Percentiles rank a stretch among this genome's conserved stretches.
These are phyloP conservation scores for Agrilus mali DNA, from an alignment of 2,888 invertebrate species.

Conservation along the genomic window DNA sequence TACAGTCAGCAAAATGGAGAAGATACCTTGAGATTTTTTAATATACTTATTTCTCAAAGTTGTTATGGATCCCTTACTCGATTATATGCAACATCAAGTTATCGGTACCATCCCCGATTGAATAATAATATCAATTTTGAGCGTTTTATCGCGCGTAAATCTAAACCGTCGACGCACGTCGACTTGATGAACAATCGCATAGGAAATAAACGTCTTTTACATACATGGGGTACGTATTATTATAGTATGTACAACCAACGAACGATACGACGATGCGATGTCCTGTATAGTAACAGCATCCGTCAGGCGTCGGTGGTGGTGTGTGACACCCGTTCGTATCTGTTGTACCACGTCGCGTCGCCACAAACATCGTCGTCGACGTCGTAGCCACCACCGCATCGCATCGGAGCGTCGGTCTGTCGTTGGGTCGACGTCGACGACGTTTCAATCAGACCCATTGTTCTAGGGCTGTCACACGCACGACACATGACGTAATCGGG, in stretches of 20 bases:
- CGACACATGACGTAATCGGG: slow-evolving; percentile 34
- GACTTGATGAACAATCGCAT: slow-evolving; percentile 14
- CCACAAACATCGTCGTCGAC: not conserved
- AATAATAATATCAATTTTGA: too few relatives aligned
- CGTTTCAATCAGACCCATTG: slow-evolving; percentile 32
- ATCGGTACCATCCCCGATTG: too few relatives aligned
- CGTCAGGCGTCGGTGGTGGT: slow-evolving; percentile 8
- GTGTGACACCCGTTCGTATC: slow-evolving; percentile 11
- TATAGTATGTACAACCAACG: too few relatives aligned
- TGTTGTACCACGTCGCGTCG: slow-evolving; percentile 1
- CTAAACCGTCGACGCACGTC: too few relatives aligned
- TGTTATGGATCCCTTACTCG: not conserved
- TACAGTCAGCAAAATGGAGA: too few relatives aligned
- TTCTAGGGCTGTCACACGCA: slow-evolving; percentile 30
- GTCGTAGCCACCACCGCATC: slow-evolving; percentile 1
- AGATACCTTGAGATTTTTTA: too few relatives aligned
- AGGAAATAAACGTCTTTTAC: slow-evolving; percentile 25
- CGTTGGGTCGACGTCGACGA: slow-evolving; percentile 23
- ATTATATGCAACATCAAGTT: too few relatives aligned
- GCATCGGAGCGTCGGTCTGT: slow-evolving; percentile 11
- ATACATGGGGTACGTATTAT: too few relatives aligned
- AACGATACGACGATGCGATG: too few relatives aligned
- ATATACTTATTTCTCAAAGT: too few relatives aligned
- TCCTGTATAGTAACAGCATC: slow-evolving; percentile 8
- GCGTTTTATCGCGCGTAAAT: too few relatives aligned